A percentile compares a stretch with the other conserved stretches of the same genome.
These are phyloP conservation scores for Sipunculus nudus DNA, from an alignment of 2,888 invertebrate genomes.

Conservation along the genomic window DNA sequence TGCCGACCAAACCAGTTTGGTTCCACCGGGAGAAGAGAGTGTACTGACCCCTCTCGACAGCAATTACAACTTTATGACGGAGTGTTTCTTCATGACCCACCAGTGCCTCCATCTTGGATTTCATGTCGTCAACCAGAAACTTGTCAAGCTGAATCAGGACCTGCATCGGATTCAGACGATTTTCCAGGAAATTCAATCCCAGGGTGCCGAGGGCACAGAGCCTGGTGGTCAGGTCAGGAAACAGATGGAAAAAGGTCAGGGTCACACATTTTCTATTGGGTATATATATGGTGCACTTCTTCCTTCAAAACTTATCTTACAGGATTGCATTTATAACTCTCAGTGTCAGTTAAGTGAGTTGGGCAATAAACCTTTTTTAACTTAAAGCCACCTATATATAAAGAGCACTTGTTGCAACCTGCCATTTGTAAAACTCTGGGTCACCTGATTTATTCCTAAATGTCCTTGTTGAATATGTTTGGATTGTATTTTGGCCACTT, in stretches of 20 bases:
- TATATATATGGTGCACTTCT: not conserved
- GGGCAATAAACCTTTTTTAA: too few relatives aligned
- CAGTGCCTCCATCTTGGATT: conserved; percentile 82
- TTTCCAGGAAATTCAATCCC: conserved; percentile 75
- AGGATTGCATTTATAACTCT: too few relatives aligned
- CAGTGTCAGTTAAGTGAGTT: too few relatives aligned
- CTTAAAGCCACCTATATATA: too few relatives aligned
- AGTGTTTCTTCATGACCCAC: conserved; percentile 91
- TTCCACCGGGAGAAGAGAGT: conserved; percentile 72
- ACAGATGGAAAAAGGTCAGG: conserved; percentile 60
- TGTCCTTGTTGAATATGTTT: too few relatives aligned
- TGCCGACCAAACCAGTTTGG: conserved; percentile 80
- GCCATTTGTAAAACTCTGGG: too few relatives aligned
- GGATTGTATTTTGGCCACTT: too few relatives aligned
- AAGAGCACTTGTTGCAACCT: too few relatives aligned
- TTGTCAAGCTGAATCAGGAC: conserved; percentile 72
- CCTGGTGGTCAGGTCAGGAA: conserved; percentile 62
- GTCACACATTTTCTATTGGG: not conserved
- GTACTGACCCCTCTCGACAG: conserved; percentile 7
- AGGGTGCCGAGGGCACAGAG: conserved; percentile 70
- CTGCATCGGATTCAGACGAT: conserved; percentile 79
- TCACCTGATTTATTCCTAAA: too few relatives aligned
- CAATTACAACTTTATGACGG: conserved; percentile 77
- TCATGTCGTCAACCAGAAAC: conserved; percentile 68
- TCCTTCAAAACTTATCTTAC: too few relatives aligned